These are phyloP conservation scores for Oligia fasciuncula DNA, from an alignment of 2,888 invertebrate genomes.

Conservation along the genomic window DNA sequence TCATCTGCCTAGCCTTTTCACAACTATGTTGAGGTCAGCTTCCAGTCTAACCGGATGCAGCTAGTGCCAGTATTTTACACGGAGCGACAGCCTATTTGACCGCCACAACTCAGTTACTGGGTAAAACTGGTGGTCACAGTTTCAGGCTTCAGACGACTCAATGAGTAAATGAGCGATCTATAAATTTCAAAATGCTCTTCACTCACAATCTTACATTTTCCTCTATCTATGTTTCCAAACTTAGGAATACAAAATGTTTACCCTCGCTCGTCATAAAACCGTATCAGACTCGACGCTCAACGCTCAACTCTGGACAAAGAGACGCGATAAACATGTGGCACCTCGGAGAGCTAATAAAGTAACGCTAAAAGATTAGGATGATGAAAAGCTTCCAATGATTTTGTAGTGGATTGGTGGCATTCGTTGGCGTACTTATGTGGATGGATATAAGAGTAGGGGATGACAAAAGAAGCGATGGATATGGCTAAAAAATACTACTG, in stretches of 20 bases:
- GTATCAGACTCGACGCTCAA: constrained; percentile 64
- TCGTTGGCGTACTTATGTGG: not conserved
- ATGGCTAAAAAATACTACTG: too few species aligned
- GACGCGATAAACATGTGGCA: constrained; percentile 61
- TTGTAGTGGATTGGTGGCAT: not conserved
- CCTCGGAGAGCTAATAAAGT: constrained; percentile 38
- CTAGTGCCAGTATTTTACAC: not conserved
- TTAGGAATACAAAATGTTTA: constrained; percentile 26
- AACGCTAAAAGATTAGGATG: constrained; percentile 8
- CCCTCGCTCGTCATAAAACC: constrained; percentile 72
- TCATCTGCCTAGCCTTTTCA: not conserved
- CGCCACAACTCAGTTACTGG: not conserved
- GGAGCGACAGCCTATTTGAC: not conserved
- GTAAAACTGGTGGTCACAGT: not conserved
- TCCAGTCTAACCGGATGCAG: not conserved
- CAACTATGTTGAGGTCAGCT: not conserved
- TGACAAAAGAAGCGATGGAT: not conserved
- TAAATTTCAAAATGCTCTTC: not conserved
- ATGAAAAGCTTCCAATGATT: constrained; percentile 7
- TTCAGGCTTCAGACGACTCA: not conserved
- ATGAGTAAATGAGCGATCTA: too few species aligned
- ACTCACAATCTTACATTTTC: not conserved
- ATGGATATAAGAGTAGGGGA: not conserved
- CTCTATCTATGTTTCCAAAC: not conserved
- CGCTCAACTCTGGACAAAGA: constrained; percentile 69